Evolutionary conservation across 2,113 vertebrate genomes (phyloP), one percentile per base, ranked within the genome.

Genomic region (Dicaeum eximium): DNA sequence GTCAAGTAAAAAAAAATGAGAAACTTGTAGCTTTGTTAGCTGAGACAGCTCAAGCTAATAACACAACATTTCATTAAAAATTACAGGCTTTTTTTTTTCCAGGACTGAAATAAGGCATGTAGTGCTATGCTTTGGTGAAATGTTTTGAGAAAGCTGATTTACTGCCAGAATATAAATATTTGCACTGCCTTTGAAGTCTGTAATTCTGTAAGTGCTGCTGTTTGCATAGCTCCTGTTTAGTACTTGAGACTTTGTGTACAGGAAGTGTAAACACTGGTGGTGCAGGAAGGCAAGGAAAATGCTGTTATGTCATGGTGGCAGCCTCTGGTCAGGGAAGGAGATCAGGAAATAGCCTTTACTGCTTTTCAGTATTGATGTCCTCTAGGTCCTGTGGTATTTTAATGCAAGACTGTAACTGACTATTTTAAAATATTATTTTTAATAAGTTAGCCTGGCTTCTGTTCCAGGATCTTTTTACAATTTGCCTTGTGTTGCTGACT

Each of bases 401-500:
- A 72, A 42, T 70, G 35, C 50, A 66, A 66, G 31, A 38, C 10
- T 79, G 3, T 69, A 67, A n/a, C 21, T 65, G 30, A 45, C 2
- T 45, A 37, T 12, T 90, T 80, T 37, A 33, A 88, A 87, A 18
- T 13, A 31, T 3, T 45, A 23, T 40, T 80, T 51, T 80, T 4
- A 15, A 37, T 84, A 60, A 80, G 9, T 24, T 67, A 31, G 2
- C 8, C 27, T 42, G 53, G 3, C 7, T 90, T 54, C 80, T 89
- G 79, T 96, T 92, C 44, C 92, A 99, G 99, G 98, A 56, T 99
- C 99, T 67, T 99, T 99, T 97, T 99, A 99, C 95, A 99, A 97
- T 90, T 98, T 99, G 93, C 99, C 98, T 51, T 99, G 98, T 58
- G 99, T 99, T 96, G 99, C 98, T 61, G 99, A 99, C 96, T 99